Evolutionary conservation across 2,888 invertebrate genomes (phyloP), one percentile per base, ranked within the genome.

Genomic region (Cephalotes varians): DNA sequence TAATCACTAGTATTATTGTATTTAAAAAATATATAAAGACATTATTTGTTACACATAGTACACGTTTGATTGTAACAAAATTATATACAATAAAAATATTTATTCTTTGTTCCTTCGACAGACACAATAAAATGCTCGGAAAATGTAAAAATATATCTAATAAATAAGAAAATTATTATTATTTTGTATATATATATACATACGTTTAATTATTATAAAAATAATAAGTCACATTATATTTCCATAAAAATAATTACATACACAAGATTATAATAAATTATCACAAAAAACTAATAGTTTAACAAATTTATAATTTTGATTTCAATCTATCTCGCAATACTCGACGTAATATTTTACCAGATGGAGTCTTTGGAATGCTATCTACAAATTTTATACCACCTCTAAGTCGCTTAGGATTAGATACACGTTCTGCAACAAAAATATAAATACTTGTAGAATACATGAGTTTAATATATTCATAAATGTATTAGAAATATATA

Each of bases 261-360:
- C 2, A 25, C 18, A 71, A 54, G 18, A 51, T 71, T 51, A 10
- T 51, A 34, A 71, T 18, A 25, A 34, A 40, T n/a, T n/a, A 21
- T 40, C n/a, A 15, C 1, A 3, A 15, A 69, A 69, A 21, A 51
- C 12, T 7, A 5, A 37, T 9, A 18, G n/a, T 60, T 64, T 37
- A 18, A 9, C 44, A 49, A 34, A 15, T 74, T 80, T 85, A 90
- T 65, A 89, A 73, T 83, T 88, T 88, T 44, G 87, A 90, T 85
- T 94, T 93, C 56, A 96, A 93, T 88, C 94, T 92, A 86, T 96
- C 95, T 88, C 95, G 95, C 71, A 97, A 94, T 64, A 95, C 95
- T 80, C 97, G 95, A 85, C 98, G 95, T 54, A 98, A 95, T 90
- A 98, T 97, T 95, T 98, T 98, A 6, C 98, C 98, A 47, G 97